These are phyloP conservation scores for Lissocephala sabroskyi DNA, from an alignment of 2,888 invertebrate genomes.

Conservation along the genomic window DNA sequence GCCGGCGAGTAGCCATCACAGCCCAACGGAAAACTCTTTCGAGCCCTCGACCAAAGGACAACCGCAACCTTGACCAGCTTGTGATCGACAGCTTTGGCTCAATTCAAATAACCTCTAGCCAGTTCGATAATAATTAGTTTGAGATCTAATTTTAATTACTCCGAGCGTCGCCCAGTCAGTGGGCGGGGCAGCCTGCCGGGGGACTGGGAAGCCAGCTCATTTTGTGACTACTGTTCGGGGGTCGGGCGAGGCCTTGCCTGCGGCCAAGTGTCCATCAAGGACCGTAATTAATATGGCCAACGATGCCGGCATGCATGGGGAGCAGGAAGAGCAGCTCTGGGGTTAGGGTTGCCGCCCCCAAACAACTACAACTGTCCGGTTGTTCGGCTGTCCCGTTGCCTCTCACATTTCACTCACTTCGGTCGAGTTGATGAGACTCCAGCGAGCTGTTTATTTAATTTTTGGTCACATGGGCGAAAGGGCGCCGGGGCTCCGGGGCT, in stretches of 20 bases:
- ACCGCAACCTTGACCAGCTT: no score
- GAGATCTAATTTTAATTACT: slow-evolving; percentile 67
- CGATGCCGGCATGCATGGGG: slow-evolving; percentile 23
- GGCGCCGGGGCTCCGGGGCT: no score
- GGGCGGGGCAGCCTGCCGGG: background rate
- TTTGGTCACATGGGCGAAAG: slow-evolving; percentile 14
- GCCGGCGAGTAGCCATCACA: no score
- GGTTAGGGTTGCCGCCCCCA: no score
- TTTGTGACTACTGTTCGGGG: no score
- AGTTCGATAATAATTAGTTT: slow-evolving; percentile 64
- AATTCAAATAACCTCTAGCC: background rate
- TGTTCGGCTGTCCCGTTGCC: slow-evolving; percentile 1
- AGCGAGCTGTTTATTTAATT: slow-evolving; percentile 38
- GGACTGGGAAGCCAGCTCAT: no score
- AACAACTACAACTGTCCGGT: no score
- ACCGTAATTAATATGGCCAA: slow-evolving; percentile 49
- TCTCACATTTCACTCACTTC: no score
- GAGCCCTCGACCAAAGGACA: slow-evolving; percentile 6
- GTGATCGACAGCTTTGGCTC: no score
- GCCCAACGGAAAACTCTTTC: no score
- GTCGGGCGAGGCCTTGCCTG: slow-evolving; percentile 17
- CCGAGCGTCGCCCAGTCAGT: slow-evolving; percentile 22
- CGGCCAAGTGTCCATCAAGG: slow-evolving; percentile 44
- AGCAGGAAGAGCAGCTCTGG: slow-evolving; percentile 7
- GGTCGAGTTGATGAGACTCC: slow-evolving; percentile 16